These are phyloP conservation scores for Melipona quadrifasciata DNA, from an alignment of 1,140 invertebrate genomes.

Conservation along the genomic window DNA sequence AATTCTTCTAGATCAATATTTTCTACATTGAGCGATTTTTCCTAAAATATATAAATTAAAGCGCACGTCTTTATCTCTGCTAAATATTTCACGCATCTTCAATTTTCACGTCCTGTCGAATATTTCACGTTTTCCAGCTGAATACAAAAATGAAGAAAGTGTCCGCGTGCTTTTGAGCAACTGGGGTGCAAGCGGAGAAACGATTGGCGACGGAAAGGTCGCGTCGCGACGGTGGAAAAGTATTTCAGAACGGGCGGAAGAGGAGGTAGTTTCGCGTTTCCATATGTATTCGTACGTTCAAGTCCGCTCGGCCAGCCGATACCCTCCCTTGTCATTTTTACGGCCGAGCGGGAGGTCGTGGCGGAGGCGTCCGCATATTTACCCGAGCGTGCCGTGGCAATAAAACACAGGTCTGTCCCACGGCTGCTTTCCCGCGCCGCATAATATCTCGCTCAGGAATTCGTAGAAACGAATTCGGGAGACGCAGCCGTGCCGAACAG, in stretches of 20 bases:
- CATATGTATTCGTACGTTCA: constrained; percentile 73
- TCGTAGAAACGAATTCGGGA: constrained; percentile 35
- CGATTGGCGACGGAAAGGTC: constrained; percentile 14
- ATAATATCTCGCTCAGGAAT: constrained; percentile 64
- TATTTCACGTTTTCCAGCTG: too few relatives aligned
- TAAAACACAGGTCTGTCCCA: constrained; percentile 75
- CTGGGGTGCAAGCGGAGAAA: not conserved
- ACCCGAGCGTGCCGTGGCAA: constrained; percentile 68
- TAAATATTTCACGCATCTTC: too few relatives aligned
- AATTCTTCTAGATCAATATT: too few relatives aligned
- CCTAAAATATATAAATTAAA: too few relatives aligned
- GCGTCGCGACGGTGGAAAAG: constrained; percentile 31
- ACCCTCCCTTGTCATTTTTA: constrained; percentile 81
- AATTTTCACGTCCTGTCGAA: too few relatives aligned
- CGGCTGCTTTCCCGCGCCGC: constrained; percentile 28
- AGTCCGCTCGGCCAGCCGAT: constrained; percentile 68
- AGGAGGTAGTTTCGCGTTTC: constrained; percentile 51
- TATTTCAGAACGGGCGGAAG: constrained; percentile 41
- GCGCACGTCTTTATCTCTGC: too few relatives aligned
- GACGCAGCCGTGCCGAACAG: not conserved
- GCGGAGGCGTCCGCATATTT: constrained; percentile 75
- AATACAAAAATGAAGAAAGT: too few relatives aligned
- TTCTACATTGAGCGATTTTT: too few relatives aligned
- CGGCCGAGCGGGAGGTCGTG: constrained; percentile 73
- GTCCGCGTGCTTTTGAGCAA: too few relatives aligned